Evolutionary conservation across 2,113 vertebrate species (phyloP).

Genomic region (Gopherus evgoodei): DNA sequence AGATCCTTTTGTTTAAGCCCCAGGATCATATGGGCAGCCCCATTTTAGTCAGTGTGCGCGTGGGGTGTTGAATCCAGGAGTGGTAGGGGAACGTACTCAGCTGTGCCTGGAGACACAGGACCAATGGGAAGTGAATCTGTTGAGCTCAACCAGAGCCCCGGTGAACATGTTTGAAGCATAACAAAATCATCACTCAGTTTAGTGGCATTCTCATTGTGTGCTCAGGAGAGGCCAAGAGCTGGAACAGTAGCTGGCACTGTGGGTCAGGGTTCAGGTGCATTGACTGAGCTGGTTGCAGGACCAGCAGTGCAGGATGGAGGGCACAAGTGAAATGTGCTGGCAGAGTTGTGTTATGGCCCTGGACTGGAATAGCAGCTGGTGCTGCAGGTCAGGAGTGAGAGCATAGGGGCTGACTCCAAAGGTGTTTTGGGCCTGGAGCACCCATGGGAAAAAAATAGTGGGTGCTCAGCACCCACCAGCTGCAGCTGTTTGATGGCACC

Average conservation of each 20-base stretch:
- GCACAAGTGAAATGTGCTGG: background rate
- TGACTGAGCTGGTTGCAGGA: too few relatives aligned
- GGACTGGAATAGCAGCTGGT: background rate
- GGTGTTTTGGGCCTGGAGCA: too few relatives aligned
- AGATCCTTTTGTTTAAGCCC: background rate
- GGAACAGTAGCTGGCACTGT: background rate
- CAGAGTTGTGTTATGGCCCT: background rate
- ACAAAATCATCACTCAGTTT: background rate
- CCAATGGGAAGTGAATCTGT: background rate
- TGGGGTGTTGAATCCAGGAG: background rate
- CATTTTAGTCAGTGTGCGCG: background rate
- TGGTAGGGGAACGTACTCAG: background rate
- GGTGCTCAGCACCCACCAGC: too few relatives aligned
- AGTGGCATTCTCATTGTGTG: background rate
- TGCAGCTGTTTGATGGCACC: too few relatives aligned
- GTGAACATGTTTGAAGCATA: background rate
- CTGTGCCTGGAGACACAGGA: background rate
- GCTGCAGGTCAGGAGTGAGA: background rate
- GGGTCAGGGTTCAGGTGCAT: background rate
- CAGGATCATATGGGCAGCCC: background rate
- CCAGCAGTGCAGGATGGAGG: background rate
- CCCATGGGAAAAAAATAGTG: too few relatives aligned
- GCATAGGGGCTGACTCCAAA: too few relatives aligned
- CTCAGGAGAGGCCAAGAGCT: background rate
- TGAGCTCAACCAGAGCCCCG: background rate